Evolutionary conservation across 2,888 invertebrate genomes (phyloP), one percentile per base, ranked within the genome.

Genomic region (Hesperia comma): DNA sequence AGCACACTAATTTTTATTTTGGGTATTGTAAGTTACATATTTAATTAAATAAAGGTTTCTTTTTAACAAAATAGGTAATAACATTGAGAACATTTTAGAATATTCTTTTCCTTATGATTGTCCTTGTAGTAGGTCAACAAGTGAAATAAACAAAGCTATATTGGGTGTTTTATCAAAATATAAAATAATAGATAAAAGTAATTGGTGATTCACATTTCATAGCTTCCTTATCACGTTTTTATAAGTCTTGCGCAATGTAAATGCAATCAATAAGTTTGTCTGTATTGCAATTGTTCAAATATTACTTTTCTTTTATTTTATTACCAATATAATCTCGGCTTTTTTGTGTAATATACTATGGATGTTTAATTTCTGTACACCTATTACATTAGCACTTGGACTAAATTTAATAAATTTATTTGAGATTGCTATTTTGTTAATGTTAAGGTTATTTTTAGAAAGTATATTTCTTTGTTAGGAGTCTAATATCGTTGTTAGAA

Each of bases 241-340:
- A 0, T 14, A 10, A 1, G 7, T n/a, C 40, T 40, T 57, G 56
- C 56, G 21, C 56, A 58, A 58, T 21, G 32, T 58, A 21, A 58
- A 41, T 58, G 58, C 57, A 58, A 32, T 58, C 46, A 32, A 6
- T 32, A 10, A n/a, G 26, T 46, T 32, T 46, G n/a, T 58, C 12
- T 10, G 2, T 46, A 10, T 32, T 46, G 4, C n/a, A 26, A 46
- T 46, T 15, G 46, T 19, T 58, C 8, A 17, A 41, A 58, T 40
- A 58, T 43, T 12, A 8, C 10, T 37, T 19, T 5, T 8, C 19
- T 3, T 49, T 19, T 40, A 14, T 56, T 56, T 8, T 6, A 33
- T 33, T 7, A 33, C 33, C 33, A 33, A 33, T 8, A 33, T 33
- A 33, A 1, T 3, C 6, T 33, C 33, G n/a, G n/a, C n/a, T n/a